phyloP scores from a whole-genome alignment of 2,888 invertebrate genomes.

The Andrena camellia region DNA sequence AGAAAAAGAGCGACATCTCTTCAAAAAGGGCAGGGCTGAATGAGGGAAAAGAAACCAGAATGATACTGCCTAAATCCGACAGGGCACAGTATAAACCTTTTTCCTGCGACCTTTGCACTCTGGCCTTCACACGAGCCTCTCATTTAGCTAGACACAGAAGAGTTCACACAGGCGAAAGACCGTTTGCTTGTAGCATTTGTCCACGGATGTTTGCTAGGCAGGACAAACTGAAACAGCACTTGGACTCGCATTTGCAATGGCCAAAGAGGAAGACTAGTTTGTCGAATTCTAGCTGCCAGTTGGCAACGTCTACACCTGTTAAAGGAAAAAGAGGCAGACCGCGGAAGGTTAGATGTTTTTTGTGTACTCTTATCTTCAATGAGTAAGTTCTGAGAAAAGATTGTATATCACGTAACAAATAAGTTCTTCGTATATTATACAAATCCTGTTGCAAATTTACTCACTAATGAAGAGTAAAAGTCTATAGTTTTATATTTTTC shows the following conservation, averaged over 20 bases:
- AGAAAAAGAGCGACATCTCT: conserved; percentile 59
- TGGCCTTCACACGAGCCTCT: conserved; percentile 89
- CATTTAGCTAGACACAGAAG: conserved; percentile 90
- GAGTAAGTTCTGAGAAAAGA: too few species aligned
- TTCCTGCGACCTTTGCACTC: conserved; percentile 81
- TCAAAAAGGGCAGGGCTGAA: conserved; percentile 45
- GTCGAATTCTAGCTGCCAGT: conserved; percentile 51
- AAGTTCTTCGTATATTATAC: too few species aligned
- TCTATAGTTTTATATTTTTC: too few species aligned
- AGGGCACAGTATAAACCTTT: conserved; percentile 82
- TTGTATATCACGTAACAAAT: too few species aligned
- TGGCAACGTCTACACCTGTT: conserved; percentile 59
- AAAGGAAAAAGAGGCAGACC: conserved; percentile 82
- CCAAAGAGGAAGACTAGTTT: conserved; percentile 74
- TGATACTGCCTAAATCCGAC: conserved; percentile 67
- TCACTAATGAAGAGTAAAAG: too few species aligned
- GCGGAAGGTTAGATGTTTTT: conserved; percentile 74
- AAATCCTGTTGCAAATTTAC: too few species aligned
- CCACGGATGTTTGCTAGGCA: conserved; percentile 90
- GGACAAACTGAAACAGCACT: conserved; percentile 90
- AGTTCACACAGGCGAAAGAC: conserved; percentile 91
- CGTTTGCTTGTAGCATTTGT: conserved; percentile 90
- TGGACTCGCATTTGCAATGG: conserved; percentile 82
- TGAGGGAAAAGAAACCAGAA: conserved; percentile 64
- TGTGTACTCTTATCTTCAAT: background rate